phyloP scores from a whole-genome alignment of 2,113 vertebrate genomes.

The Malurus alboscapulatus region DNA sequence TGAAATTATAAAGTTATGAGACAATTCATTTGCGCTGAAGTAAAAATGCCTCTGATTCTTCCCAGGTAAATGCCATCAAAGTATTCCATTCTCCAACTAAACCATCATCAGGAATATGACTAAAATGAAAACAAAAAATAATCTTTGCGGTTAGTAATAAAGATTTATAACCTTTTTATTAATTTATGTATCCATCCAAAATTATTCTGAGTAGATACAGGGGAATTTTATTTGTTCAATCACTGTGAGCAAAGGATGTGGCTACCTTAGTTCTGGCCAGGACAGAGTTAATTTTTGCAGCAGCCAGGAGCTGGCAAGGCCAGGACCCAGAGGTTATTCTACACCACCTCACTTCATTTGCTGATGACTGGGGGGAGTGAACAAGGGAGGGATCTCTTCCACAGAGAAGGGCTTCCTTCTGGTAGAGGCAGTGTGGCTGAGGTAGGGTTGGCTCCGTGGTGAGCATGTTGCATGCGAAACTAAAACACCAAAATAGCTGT shows the following conservation, averaged over 20 bases:
- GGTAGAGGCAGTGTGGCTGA: rapidly evolving
- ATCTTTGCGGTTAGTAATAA: neutral
- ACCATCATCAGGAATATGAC: neutral
- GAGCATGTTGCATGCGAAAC: neutral
- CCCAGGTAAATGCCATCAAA: neutral
- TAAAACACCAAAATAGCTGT: neutral
- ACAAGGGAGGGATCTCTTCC: neutral
- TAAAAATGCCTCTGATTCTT: neutral
- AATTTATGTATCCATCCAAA: neutral
- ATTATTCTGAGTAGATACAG: neutral
- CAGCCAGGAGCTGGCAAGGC: neutral
- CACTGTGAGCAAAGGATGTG: neutral
- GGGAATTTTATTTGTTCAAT: neutral
- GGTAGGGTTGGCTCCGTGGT: rapidly evolving
- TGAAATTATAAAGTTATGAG: neutral
- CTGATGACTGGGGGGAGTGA: rapidly evolving
- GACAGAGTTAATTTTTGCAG: neutral
- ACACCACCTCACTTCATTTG: neutral
- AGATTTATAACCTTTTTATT: neutral
- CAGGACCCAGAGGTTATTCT: neutral
- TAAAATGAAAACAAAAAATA: neutral
- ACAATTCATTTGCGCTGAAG: neutral
- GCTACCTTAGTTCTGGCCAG: neutral
- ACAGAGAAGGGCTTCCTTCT: neutral
- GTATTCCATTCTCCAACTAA: neutral